Evolutionary conservation across 1,140 invertebrate genomes (phyloP).

Genomic region (Conus ventricosus): DNA sequence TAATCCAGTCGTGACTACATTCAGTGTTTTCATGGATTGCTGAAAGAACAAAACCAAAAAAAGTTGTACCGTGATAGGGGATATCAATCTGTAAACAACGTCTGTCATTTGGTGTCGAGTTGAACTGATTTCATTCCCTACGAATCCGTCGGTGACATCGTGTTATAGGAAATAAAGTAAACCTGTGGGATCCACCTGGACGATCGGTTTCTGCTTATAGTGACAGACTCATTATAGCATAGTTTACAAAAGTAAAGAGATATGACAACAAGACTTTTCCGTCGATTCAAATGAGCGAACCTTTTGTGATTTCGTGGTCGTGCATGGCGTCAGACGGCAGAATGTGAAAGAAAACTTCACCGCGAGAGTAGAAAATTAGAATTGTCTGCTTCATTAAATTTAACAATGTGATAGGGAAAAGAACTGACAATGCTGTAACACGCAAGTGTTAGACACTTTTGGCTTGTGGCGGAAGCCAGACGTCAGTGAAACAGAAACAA

Average conservation of each 20-base stretch:
- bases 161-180: not conserved
- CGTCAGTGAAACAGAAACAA: not conserved
- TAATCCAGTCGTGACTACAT: not conserved
- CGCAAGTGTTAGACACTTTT: not conserved
- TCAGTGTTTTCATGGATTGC: not conserved
- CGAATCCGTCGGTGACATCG: not conserved
- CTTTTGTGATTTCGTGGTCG: not conserved
- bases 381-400: not conserved
- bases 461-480: conserved; percentile 22
- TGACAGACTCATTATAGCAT: not conserved
- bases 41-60: not conserved
- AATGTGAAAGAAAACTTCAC: conserved; percentile 10
- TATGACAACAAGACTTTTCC: not conserved
- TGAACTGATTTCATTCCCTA: not conserved
- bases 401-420: not conserved
- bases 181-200: not conserved
- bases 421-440: conserved; percentile 17
- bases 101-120: not conserved
- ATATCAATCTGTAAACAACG: conserved; percentile 14
- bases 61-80: not conserved
- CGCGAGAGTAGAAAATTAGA: not conserved
- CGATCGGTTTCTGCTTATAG: too few species aligned
- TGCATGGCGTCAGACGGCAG: not conserved
- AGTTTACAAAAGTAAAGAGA: not conserved
- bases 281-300: not conserved